phyloP scores from a whole-genome alignment of 2,888 invertebrate genomes.

The Alsophila aescularia region DNA sequence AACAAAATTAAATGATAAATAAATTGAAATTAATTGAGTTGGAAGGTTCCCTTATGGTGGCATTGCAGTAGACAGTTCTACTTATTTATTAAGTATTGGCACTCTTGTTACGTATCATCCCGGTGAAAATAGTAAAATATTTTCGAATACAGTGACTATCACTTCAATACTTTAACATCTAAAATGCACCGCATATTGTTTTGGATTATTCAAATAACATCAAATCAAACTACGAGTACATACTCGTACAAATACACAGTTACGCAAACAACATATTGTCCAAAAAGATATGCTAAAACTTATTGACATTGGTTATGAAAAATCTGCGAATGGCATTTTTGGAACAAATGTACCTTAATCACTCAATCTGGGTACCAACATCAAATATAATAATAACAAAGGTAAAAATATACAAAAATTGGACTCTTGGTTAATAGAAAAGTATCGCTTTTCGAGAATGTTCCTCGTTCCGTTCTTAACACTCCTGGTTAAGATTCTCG shows the following conservation, averaged over 20 bases:
- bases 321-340: neutral
- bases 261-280: constrained; percentile 53
- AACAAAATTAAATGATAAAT: neutral
- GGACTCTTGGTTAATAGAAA: constrained; percentile 60
- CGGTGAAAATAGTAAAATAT: constrained; percentile 13
- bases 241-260: constrained; percentile 1
- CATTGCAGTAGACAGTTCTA: constrained; percentile 24
- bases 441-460: constrained; percentile 46
- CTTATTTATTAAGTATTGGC: constrained; percentile 55
- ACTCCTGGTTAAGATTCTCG: constrained; percentile 89
- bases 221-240: constrained; percentile 34
- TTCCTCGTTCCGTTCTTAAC: constrained; percentile 59
- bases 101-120: constrained; percentile 49
- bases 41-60: neutral
- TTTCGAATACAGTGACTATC: neutral
- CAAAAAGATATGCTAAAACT: constrained; percentile 61
- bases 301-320: constrained; percentile 53
- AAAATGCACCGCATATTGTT: neutral
- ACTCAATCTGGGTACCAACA: constrained; percentile 55
- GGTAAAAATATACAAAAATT: constrained; percentile 68
- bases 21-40: constrained; percentile 1
- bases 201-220: neutral
- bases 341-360: constrained; percentile 33
- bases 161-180: neutral
- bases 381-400: constrained; percentile 54